Base-by-base conservation (phyloP, 2,888 invertebrate genomes). In the Ormyrus nitidulus region DNA sequence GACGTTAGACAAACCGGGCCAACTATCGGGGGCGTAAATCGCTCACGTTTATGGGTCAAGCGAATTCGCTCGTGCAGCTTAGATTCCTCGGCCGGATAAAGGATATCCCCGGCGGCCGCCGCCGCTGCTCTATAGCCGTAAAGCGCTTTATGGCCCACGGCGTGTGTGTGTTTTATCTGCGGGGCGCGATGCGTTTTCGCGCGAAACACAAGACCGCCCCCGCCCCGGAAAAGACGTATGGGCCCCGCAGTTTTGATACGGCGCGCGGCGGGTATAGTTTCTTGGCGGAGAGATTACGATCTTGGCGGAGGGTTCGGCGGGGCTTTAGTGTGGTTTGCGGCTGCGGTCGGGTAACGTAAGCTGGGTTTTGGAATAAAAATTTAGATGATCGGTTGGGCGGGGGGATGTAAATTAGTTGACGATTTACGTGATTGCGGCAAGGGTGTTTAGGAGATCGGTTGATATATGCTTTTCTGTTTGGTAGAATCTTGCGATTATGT, bases 11-110 rank as follows among this genome's bases (percentile, higher is more conserved):
- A 49, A 34, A 34, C 59, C 11, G 9, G 13, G 49, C 49, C 19
- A 48, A 58, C 53, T 58, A 73, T 73, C 72, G 10, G 10, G 62
- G 34, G n/a, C 71, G n/a, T 71, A 71, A 71, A 71, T 71, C 71
- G 71, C 71, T n/a, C 61, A 51, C 19, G 53, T 61, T 59, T 61
- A 61, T 71, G 61, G 71, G 71, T 71, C 71, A 71, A 61, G 61
- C 71, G 56, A 58, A 58, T 58, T 56, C 61, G 48, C 58, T 6
- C 48, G 68, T 19, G 11, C 46, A 11, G 53, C 59, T 48, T 34
- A n/a, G 51, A 59, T 58, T 70, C 59, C 59, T 48, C 13, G 19
- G 53, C 19, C 11, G 19, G 46, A 64, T 66, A 66, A 34, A 66
- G 5, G 62, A 19, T 19, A 19, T 19, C 19, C 19, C 19, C 19